Base-by-base conservation (phyloP, 2,888 invertebrate species). In the Torymus tubicola region DNA sequence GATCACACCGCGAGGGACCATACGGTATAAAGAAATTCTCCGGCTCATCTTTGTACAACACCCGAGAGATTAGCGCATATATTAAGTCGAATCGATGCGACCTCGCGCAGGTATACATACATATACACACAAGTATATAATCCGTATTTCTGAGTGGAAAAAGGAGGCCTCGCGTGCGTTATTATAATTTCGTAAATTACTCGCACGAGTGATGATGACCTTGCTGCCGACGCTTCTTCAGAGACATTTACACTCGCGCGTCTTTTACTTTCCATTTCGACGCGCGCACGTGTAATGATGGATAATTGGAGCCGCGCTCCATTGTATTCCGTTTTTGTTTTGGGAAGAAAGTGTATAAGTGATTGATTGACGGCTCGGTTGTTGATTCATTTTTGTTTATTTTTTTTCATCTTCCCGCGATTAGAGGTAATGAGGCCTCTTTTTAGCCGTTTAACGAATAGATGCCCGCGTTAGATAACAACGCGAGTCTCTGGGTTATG, bases 171-270 rank as follows among this genome's bases (percentile, higher is more conserved):
- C 31, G 31, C 24, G 14, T 52, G 58, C 21, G 61, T 64, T 77
- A 42, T 50, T 65, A 69, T 16, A 61, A n/a, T 63, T 70, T 71
- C 65, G 58, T 65, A 68, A 72, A 78, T 71, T 55, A 72, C 78
- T 42, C 42, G 55, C 21, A 57, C 13, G 55, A 2, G 8, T 61
- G 72, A 21, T 21, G 21, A 21, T 21, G 21, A 78, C 72, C 72
- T 78, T 68, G 52, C 11, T n/a, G 5, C 4, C 11, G 24, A 8
- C 16, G 13, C 63, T 60, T 61, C 61, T 76, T 12, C 58, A n/a
- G 58, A 42, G 18, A 31, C 13, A 60, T 52, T 14, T 4, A 42
- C 12, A 53, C 10, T 21, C 4, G 24, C 12, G 8, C 10, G 12
- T 61, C 24, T 31, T 53, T 57, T 55, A 72, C 67, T 78, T 72